Base-by-base conservation (phyloP, 1,140 invertebrate species). In the Drosophila elegans region DNA sequence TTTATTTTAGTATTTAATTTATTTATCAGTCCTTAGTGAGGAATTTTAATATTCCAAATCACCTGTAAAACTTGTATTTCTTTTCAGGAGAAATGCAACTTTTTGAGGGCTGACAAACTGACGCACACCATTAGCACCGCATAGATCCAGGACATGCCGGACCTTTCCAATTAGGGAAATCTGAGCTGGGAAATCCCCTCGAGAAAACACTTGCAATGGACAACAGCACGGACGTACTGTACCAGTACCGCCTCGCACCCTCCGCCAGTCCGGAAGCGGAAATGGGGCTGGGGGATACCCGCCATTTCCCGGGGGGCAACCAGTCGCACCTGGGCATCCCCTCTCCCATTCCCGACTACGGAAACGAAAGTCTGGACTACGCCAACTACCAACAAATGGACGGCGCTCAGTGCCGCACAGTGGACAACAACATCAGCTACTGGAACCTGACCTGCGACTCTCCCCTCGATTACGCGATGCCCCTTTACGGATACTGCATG, bases 401-500 rank as follows among this genome's bases (percentile, higher is more conserved):
- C 36, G 48, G 45, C 48, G 59, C 27, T 0, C 45, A 45, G 2
- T 90, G 86, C 49, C 77, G 78, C 9, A 71, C 54, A 5, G 4
- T 61, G 55, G 75, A 80, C 13, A 60, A 38, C 7, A 82, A 79
- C 7, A 27, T 77, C 45, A 72, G 74, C 66, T 92, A 92, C 52
- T 80, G 83, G 80, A 92, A 92, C 55, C 61, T 92, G 12, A 92
- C 91, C 38, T 92, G 91, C 69, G 91, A 92, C 38, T 81, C 86
- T 0, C 76, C 80, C 0, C 38, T 92, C 52, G 78, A 85, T 13
- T 92, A 92, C 42, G 80, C 78, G 0, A 11, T 79, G 48, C 91
- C 91, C 3, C 75, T 92, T 0, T 92, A 92, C 62, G 91, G 91
- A 48, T 92, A 91, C 74, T 91, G 74, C 21, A 91, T 91, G 89